Evolutionary conservation across 1,140 invertebrate species (phyloP).

Genomic region (Atta colombica): DNA sequence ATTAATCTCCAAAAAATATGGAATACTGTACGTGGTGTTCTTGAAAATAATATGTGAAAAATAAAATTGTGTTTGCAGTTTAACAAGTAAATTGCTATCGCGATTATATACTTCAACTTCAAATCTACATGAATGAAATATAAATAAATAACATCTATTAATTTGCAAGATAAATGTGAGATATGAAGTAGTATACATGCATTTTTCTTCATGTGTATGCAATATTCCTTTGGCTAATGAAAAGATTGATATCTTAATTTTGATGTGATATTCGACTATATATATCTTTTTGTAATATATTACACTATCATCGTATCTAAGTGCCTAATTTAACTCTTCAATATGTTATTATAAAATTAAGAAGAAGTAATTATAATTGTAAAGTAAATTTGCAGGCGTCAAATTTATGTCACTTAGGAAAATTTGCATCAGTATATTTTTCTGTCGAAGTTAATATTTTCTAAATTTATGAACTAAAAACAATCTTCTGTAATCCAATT

Average conservation of each 20-base stretch:
- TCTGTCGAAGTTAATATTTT: slow-evolving; percentile 44
- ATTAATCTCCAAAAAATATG: slow-evolving; percentile 21
- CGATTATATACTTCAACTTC: not conserved
- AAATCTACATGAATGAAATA: slow-evolving; percentile 13
- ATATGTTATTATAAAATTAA: slow-evolving; percentile 12
- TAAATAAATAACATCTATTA: not conserved
- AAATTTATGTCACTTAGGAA: slow-evolving; percentile 29
- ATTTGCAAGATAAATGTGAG: not conserved
- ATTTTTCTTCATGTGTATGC: not conserved
- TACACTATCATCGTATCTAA: slow-evolving; percentile 5
- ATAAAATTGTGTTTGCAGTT: slow-evolving; percentile 57
- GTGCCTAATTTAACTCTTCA: slow-evolving; percentile 3
- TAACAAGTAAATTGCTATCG: slow-evolving; percentile 35
- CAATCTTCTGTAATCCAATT: slow-evolving; percentile 68
- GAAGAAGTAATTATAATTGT: not conserved
- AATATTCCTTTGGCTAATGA: not conserved
- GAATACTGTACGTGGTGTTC: slow-evolving; percentile 42
- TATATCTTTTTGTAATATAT: slow-evolving; percentile 7
- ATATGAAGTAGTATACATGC: slow-evolving; percentile 53
- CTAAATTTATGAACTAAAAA: slow-evolving; percentile 59
- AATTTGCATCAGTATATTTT: slow-evolving; percentile 19
- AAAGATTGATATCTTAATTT: slow-evolving; percentile 9
- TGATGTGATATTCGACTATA: slow-evolving; percentile 15
- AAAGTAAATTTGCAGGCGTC: not conserved
- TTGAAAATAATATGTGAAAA: slow-evolving; percentile 33